Evolutionary conservation across 2,797 vertebrate genomes (phyloP), one percentile per base, ranked within the genome.

Genomic region (Myotis vivesi): DNA sequence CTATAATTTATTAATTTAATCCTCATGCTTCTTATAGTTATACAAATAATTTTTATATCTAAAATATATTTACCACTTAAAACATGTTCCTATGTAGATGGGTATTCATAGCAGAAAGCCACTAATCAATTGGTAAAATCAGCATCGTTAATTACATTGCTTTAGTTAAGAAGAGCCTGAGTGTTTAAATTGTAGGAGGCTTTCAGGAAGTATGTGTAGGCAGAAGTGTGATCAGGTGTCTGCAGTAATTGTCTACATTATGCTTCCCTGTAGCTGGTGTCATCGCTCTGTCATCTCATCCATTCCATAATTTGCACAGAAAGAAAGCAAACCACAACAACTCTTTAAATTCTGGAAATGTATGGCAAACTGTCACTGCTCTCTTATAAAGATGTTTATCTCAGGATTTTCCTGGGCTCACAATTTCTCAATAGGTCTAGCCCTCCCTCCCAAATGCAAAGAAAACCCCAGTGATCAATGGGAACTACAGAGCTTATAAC

Each of bases 291-390:
- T 81, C 83, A 94, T 95, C 97, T 84, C 87, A 82, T 57, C 44
- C 55, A 92, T 30, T 91, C 87, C 62, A 87, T 19, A 95, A 87
- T 84, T 94, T 87, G 66, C 51, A n/a, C 0, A 1, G 41, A 96
- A 91, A 94, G 75, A 88, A 95, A 92, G 69, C 59, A 80, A 41
- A 82, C 28, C 0, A 79, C 33, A 94, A 72, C 91, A 92, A 59
- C 88, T 89, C 91, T 97, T 96, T 92, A 96, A 68, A 97, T 93
- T 46, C 19, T 96, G 81, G 46, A 76, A 95, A 88, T 97, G 89
- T 53, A 91, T 95, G 97, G 94, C 94, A 96, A 97, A 96, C 96
- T 96, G 93, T 95, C 97, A 97, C 96, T 95, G 96, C 91, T 73
- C 20, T 55, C 95, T 44, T 36, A 59, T n/a, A 89, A 89, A 93